Base-by-base conservation (phyloP, 2,113 vertebrate genomes). In the Esox niger region DNA sequence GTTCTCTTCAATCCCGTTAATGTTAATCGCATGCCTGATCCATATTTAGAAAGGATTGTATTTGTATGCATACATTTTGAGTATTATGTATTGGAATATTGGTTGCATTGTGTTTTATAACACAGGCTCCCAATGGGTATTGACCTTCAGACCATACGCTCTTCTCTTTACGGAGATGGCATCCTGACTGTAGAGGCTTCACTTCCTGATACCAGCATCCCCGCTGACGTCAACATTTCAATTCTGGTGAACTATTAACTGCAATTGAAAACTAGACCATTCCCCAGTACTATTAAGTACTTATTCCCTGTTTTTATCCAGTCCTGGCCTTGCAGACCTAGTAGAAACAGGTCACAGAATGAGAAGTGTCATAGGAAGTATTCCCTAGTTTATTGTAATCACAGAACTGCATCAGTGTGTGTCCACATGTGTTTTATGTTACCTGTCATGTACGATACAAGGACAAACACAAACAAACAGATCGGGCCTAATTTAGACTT, bases 121-220 rank as follows among this genome's bases (percentile, higher is more conserved):
- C 54, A 60, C 73, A 93, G 91, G 68, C 84, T 93, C 46, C 91
- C 90, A 15, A 74, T 27, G 20, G 88, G 81, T 23, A 59, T 81
- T 3, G 87, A 88, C 55, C 67, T 31, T 0, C 66, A 81, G 26
- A 79, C 76, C 61, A 79, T 93, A 2, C 62, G 10, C 2, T 80
- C 91, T 23, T 80, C 46, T 0, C 79, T 93, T 8, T 90, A 87
- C 3, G 78, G 79, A 0, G 88, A 90, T 43, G 91, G 92, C 0
- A 69, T 93, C 62, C 84, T 93, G 68, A 82, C 74, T 0, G 84
- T 91, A 43, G 90, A 91, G 47, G 89, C 83, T 31, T 81, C 85
- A 2, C 82, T 91, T 68, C 73, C 84, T 0, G 57, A 79, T 20
- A 20, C 75, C 0, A 67, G 77, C 2, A 63, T 69, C 63, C 68